These are phyloP conservation scores for Lepeophtheirus nordmannii DNA, from an alignment of 2,888 invertebrate genomes.

Conservation along the genomic window DNA sequence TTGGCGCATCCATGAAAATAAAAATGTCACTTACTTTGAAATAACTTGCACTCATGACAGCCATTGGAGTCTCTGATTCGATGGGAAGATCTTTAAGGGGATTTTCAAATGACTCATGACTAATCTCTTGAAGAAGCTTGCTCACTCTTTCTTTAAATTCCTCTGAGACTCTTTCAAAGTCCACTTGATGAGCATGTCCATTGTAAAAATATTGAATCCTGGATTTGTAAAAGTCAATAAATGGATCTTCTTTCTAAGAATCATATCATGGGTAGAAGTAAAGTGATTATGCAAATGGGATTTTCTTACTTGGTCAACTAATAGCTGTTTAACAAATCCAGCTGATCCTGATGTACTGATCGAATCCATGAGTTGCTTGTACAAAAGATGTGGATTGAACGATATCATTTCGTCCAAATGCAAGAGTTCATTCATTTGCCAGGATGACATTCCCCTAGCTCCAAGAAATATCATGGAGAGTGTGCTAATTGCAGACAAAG, in stretches of 20 bases:
- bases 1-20: too few species aligned
- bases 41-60: constrained; percentile 63
- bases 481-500: constrained; percentile 38
- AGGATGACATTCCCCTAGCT: constrained; percentile 47
- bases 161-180: constrained; percentile 64
- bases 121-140: constrained; percentile 57
- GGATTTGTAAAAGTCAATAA: constrained; percentile 71
- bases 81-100: constrained; percentile 51
- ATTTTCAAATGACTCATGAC: constrained; percentile 57
- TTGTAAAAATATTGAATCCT: constrained; percentile 72
- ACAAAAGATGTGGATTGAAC: constrained; percentile 70
- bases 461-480: constrained; percentile 41
- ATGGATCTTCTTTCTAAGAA: constrained; percentile 48
- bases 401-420: constrained; percentile 75
- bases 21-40: constrained; percentile 45
- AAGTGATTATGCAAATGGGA: too few species aligned
- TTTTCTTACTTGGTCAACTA: constrained; percentile 49
- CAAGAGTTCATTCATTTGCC: constrained; percentile 73
- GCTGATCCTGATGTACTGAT: constrained; percentile 48
- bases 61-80: constrained; percentile 56
- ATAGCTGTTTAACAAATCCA: constrained; percentile 63
- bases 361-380: constrained; percentile 68
- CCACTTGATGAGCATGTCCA: constrained; percentile 67
- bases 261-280: too few species aligned
- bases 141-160: constrained; percentile 60